A percentile compares a stretch with the other conserved stretches of the same genome.
Evolutionary conservation across 2,888 invertebrate genomes (phyloP).

Genomic region (Plusia festucae): DNA sequence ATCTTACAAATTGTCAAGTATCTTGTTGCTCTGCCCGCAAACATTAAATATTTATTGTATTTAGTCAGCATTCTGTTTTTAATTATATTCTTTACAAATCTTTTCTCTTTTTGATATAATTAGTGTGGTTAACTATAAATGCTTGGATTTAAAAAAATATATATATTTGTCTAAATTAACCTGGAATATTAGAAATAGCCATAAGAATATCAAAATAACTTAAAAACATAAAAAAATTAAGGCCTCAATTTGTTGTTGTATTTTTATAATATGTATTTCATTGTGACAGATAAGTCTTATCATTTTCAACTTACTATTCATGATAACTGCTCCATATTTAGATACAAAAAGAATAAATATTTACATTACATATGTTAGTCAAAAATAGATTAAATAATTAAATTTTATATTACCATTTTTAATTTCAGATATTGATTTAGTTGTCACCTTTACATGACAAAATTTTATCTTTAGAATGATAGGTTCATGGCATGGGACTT

Average conservation of each 20-base stretch:
- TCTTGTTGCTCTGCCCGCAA: too few relatives aligned
- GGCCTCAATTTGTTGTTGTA: not conserved
- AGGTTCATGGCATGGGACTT: too few relatives aligned
- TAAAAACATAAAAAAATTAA: not conserved
- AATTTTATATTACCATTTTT: not conserved
- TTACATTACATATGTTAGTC: not conserved
- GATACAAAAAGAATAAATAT: conserved; percentile 1
- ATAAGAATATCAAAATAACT: not conserved
- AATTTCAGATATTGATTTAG: not conserved
- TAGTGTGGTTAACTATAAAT: too few relatives aligned
- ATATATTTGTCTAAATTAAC: not conserved
- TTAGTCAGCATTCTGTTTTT: too few relatives aligned
- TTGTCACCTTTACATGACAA: conserved; percentile 13
- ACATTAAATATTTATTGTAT: too few relatives aligned
- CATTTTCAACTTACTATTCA: not conserved
- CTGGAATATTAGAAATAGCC: too few relatives aligned
- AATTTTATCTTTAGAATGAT: conserved; percentile 23
- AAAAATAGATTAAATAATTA: not conserved
- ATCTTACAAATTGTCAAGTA: too few relatives aligned
- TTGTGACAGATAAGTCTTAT: conserved; percentile 7
- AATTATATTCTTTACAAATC: too few relatives aligned
- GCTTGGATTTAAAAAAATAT: not conserved
- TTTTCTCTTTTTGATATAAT: too few relatives aligned
- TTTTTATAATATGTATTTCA: not conserved
- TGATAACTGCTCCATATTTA: not conserved